Conservation (phyloP, 1,140 invertebrate species). For the Drosophila setifemur region DNA sequence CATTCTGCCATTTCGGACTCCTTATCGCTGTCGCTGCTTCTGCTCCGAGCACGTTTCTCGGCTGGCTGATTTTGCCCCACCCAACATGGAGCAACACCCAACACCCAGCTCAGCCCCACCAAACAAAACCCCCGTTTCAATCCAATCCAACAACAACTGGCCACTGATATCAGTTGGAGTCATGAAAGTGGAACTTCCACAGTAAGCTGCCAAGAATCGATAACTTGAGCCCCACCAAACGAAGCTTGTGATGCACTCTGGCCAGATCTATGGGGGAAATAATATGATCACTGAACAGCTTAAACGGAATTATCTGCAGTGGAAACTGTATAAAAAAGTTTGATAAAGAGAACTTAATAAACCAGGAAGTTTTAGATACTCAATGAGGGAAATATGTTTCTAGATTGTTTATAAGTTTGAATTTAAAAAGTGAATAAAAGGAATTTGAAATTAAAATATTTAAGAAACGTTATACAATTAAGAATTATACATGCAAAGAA, state of each 20-base stretch:
- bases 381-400: no score
- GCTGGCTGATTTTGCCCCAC: slow-evolving; percentile 23
- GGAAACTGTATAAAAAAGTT: no score
- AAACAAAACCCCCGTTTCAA: not conserved
- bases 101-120: slow-evolving; percentile 1
- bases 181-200: slow-evolving; percentile 16
- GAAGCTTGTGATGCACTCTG: not conserved
- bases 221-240: not conserved
- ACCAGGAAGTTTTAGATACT: no score
- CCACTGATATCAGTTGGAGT: slow-evolving; percentile 19
- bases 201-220: slow-evolving; percentile 13
- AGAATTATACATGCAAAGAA: no score
- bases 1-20: slow-evolving; percentile 52
- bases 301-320: no score
- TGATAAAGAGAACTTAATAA: no score
- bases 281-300: not conserved
- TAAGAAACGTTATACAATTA: no score
- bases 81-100: not conserved
- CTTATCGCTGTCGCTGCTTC: slow-evolving; percentile 38
- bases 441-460: no score
- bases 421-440: no score
- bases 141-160: not conserved
- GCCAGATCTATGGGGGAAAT: not conserved
- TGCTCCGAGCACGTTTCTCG: slow-evolving; percentile 38
- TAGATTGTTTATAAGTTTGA: no score